Evolutionary conservation across 2,888 invertebrate genomes (phyloP).

Genomic region (Steinernema carpocapsae): DNA sequence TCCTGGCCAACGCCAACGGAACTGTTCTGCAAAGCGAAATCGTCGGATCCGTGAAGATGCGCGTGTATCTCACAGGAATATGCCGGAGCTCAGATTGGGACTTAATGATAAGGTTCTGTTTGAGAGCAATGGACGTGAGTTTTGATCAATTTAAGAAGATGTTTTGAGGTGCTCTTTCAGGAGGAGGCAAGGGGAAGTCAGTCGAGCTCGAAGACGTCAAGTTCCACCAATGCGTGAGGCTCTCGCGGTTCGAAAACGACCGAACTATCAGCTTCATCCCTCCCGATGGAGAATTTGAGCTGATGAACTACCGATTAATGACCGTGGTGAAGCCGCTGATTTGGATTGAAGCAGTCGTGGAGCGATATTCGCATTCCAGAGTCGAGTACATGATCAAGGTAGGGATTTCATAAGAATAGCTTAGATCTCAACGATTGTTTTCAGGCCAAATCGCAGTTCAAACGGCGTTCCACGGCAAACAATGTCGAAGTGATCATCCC

Average conservation of each 20-base stretch:
- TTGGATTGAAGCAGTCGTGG: conserved; percentile 98
- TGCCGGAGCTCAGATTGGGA: conserved; percentile 94
- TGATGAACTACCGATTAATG: conserved; percentile 95
- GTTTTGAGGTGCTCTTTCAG: neutral
- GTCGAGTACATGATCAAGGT: conserved; percentile 96
- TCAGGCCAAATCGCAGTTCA: conserved; percentile 92
- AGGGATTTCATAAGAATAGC: no score
- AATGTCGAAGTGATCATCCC: conserved; percentile 97
- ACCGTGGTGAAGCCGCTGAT: conserved; percentile 96
- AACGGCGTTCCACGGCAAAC: conserved; percentile 93
- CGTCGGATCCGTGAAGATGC: conserved; percentile 97
- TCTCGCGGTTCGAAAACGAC: conserved; percentile 90
- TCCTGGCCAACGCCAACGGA: conserved; percentile 92
- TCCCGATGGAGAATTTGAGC: conserved; percentile 89
- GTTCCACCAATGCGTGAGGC: conserved; percentile 94
- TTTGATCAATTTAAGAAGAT: neutral
- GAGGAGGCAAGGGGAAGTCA: conserved; percentile 87
- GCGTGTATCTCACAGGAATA: conserved; percentile 95
- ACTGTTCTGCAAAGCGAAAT: conserved; percentile 96
- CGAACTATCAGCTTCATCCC: conserved; percentile 89
- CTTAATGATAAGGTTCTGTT: conserved; percentile 95
- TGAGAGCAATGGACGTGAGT: conserved; percentile 85
- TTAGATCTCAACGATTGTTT: conserved; percentile 36
- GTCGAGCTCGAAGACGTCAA: conserved; percentile 98
- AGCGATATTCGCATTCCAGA: conserved; percentile 93